phyloP scores from a whole-genome alignment of 1,140 invertebrate genomes.

The Doryteuthis pealeii region DNA sequence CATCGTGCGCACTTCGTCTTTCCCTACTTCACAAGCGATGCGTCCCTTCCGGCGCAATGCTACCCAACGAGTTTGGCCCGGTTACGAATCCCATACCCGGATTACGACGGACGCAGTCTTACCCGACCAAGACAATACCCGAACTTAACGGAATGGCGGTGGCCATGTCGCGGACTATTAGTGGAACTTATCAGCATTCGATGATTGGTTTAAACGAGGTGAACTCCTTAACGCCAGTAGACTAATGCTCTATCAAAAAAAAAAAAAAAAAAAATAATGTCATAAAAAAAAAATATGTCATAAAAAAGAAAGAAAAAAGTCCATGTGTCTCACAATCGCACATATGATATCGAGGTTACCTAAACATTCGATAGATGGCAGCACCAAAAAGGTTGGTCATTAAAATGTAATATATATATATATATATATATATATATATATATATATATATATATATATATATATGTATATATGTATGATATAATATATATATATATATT shows the following conservation, averaged over 20 bases:
- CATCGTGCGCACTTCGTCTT: conserved; percentile 20
- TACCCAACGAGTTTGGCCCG: neutral
- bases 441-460: too few relatives aligned
- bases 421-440: too few relatives aligned
- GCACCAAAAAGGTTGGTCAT: too few relatives aligned
- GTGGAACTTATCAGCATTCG: neutral
- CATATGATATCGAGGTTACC: too few relatives aligned
- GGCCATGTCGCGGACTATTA: neutral
- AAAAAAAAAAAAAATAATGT: neutral
- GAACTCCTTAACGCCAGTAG: neutral
- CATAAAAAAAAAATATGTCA: neutral
- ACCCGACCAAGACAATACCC: neutral
- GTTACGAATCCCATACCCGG: neutral
- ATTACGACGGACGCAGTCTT: conserved; percentile 7
- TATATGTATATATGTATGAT: too few relatives aligned
- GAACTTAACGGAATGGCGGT: neutral
- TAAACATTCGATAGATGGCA: too few relatives aligned
- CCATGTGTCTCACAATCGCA: too few relatives aligned
- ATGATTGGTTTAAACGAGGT: neutral
- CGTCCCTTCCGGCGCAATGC: neutral
- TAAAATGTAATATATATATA: too few relatives aligned
- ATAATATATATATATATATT: too few relatives aligned
- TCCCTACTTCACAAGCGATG: neutral
- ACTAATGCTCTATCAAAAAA: neutral
- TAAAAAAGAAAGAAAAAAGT: too few relatives aligned